A percentile compares a stretch with the other conserved stretches of the same genome.
Evolutionary conservation across 2,113 vertebrate species (phyloP).

Genomic region (Lipotes vexillifer): DNA sequence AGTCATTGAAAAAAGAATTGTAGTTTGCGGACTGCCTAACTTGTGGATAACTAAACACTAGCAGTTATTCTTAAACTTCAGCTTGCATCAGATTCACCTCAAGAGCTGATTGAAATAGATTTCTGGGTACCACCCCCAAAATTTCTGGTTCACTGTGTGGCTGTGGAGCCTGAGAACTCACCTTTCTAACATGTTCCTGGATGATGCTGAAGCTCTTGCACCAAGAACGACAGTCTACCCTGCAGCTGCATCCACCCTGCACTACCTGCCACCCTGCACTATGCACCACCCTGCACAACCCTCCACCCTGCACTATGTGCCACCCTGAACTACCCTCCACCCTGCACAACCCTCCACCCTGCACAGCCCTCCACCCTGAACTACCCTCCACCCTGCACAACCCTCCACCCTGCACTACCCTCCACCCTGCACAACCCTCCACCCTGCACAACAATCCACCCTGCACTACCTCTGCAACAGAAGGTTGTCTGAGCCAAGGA

Average conservation of each 20-base stretch:
- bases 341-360: neutral
- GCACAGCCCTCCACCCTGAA: no score
- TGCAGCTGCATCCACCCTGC: fast-evolving
- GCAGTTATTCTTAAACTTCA: neutral
- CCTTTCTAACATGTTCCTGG: neutral
- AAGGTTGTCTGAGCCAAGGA: neutral
- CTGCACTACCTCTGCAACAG: neutral
- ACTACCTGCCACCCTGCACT: neutral
- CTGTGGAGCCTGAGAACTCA: neutral
- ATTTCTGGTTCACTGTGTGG: neutral
- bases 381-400: neutral
- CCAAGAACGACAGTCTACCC: no score
- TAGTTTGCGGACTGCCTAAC: neutral
- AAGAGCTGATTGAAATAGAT: neutral
- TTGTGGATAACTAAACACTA: neutral
- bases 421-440: neutral
- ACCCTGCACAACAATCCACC: no score
- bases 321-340: neutral
- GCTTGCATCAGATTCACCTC: neutral
- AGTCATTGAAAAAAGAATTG: neutral
- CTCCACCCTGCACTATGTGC: neutral
- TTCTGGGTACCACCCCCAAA: neutral
- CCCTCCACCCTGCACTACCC: no score
- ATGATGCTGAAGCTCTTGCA: neutral
- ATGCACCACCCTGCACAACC: fast-evolving